These are phyloP conservation scores for Aeoliscus strigatus DNA, from an alignment of 2,797 vertebrate genomes.

Conservation along the genomic window DNA sequence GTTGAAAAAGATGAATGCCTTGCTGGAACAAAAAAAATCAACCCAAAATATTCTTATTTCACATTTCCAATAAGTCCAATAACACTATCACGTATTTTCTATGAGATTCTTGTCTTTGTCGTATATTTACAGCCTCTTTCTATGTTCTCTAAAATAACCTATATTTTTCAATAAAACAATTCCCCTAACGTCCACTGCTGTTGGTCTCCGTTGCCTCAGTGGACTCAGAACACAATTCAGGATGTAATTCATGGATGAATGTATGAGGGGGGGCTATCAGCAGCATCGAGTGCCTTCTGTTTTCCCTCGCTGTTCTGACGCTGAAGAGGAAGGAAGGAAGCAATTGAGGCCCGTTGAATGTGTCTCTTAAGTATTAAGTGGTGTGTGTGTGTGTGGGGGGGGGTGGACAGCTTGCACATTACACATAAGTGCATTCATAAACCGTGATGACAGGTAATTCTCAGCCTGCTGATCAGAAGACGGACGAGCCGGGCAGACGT, in stretches of 20 bases:
- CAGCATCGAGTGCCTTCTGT: constrained; percentile 28
- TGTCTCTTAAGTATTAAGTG: constrained; percentile 27
- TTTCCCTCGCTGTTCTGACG: constrained; percentile 44
- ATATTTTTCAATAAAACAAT: constrained; percentile 81
- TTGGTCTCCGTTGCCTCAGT: neutral
- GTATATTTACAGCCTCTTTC: constrained; percentile 49
- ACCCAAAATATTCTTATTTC: constrained; percentile 57
- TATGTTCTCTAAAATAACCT: constrained; percentile 68
- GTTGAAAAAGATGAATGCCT: constrained; percentile 3
- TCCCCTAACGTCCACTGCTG: constrained; percentile 19
- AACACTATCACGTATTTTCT: constrained; percentile 54
- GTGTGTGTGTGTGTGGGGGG: constrained; percentile 1
- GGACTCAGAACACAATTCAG: no score
- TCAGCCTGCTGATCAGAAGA: constrained; percentile 22
- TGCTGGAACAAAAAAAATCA: constrained; percentile 12
- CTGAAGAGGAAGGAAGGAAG: constrained; percentile 63
- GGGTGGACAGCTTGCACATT: neutral
- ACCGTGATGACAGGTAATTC: constrained; percentile 20
- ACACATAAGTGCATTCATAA: constrained; percentile 6
- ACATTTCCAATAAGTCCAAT: constrained; percentile 29
- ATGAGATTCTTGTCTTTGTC: constrained; percentile 40
- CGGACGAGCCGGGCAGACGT: constrained; percentile 13
- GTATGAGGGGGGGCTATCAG: constrained; percentile 17
- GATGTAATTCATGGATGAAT: no score
- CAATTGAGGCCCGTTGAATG: constrained; percentile 43